Base-by-base conservation (phyloP, 2,797 vertebrate genomes). In the Discoglossus pictus region DNA sequence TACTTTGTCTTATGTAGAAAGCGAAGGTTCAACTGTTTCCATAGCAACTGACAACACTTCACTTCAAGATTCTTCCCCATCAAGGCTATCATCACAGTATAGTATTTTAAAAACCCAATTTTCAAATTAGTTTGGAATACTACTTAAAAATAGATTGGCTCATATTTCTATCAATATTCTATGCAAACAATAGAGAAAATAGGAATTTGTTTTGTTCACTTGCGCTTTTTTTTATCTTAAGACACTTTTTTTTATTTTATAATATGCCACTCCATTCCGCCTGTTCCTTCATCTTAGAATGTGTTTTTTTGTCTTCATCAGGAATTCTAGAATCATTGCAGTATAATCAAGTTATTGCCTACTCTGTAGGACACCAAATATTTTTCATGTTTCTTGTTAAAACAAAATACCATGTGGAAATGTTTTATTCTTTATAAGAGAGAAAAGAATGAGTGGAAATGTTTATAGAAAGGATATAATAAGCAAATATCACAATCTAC, bases 361-460 rank as follows among this genome's bases (percentile, higher is more conserved):
- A 21, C 27, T 47, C 31, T 17, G 65, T 51, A 36, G n/a, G 35
- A 42, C 35, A 58, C 27, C 2, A 24, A 47, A 55, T 66, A 21
- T 59, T 47, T 51, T 46, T 47, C 8, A 11, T 38, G 51, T 53
- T 27, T 66, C 40, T 50, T 46, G 35, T 50, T 60, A 61, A 74
- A 66, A 34, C 24, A 66, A 61, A 78, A 53, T 71, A 74, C 55
- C 52, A 36, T 40, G 73, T 68, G 75, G 58, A 69, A 62, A 48
- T 40, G 42, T 43, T 70, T 42, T 47, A 31, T 46, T 13, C 46
- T n/a, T 23, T 17, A 40, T 8, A 47, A 39, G 34, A 70, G 31
- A 56, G 39, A 6, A 23, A 21, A 43, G 12, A 36, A 31, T 31
- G 58, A 69, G 17, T 46, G 51, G 21, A 10, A 47, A 7, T 67